Conservation (phyloP, 2,113 vertebrate genomes). For the Sakesphorus luctuosus region DNA sequence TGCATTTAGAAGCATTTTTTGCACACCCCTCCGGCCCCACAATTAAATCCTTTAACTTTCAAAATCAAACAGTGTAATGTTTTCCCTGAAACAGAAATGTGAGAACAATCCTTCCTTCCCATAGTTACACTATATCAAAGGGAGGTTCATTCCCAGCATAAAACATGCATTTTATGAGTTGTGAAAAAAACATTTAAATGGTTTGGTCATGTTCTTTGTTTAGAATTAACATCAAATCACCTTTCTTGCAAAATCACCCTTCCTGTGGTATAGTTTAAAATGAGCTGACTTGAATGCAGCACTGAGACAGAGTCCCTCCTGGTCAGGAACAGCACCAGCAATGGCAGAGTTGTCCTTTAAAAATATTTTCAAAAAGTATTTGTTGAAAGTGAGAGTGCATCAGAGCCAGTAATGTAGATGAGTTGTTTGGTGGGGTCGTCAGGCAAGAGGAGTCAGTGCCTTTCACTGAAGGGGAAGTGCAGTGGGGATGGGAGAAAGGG, state of each 20-base stretch:
- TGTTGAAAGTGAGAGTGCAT: not conserved
- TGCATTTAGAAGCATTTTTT: not conserved
- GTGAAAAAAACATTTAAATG: not conserved
- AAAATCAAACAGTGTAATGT: not conserved
- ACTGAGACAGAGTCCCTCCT: not conserved
- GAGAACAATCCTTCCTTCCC: not conserved
- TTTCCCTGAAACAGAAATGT: not conserved
- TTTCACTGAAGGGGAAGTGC: not conserved
- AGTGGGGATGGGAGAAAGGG: not conserved
- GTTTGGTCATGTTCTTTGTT: not conserved
- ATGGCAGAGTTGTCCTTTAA: not conserved
- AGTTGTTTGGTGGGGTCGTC: not conserved
- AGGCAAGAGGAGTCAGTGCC: not conserved
- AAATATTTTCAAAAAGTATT: not conserved
- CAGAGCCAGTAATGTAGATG: not conserved
- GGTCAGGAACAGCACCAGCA: not conserved
- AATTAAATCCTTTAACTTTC: not conserved
- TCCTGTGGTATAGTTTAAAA: not conserved
- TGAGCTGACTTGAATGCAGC: not conserved
- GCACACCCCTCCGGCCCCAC: too few species aligned
- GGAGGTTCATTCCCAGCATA: not conserved
- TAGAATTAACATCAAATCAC: not conserved
- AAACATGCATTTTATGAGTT: not conserved
- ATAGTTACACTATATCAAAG: not conserved
- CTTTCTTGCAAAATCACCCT: not conserved